A percentile compares a stretch with the other conserved stretches of the same genome.
These are phyloP conservation scores for Macropis europaea DNA, from an alignment of 2,888 invertebrate species.

Conservation along the genomic window DNA sequence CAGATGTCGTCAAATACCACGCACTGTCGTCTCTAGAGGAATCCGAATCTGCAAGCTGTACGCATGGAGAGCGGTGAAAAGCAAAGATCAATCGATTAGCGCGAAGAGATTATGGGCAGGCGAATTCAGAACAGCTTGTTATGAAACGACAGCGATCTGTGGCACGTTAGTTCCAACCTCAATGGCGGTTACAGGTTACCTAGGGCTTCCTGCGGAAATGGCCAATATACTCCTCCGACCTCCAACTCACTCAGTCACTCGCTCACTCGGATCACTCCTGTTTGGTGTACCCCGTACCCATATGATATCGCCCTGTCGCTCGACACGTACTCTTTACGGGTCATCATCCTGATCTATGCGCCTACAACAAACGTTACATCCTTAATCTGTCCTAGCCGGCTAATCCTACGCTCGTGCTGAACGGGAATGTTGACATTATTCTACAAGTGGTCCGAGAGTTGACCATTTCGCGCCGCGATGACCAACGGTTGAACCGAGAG, in stretches of 20 bases:
- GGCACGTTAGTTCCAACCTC: conserved; percentile 75
- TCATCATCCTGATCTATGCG: conserved; percentile 74
- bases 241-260: conserved; percentile 72
- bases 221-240: conserved; percentile 77
- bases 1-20: too few relatives aligned
- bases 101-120: conserved; percentile 10
- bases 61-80: too few relatives aligned
- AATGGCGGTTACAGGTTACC: conserved; percentile 77
- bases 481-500: not conserved
- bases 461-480: not conserved
- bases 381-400: conserved; percentile 66
- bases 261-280: conserved; percentile 65
- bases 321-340: conserved; percentile 72
- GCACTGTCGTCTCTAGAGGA: too few relatives aligned
- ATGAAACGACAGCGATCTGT: conserved; percentile 72
- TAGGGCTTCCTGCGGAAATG: conserved; percentile 78
- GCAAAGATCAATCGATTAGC: conserved; percentile 38
- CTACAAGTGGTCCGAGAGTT: not conserved
- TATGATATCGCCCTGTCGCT: conserved; percentile 71
- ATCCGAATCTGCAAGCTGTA: too few relatives aligned
- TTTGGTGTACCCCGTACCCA: conserved; percentile 69
- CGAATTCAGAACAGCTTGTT: conserved; percentile 63
- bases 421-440: conserved; percentile 49
- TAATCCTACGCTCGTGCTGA: conserved; percentile 63
- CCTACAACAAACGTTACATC: conserved; percentile 72